These are phyloP conservation scores for Mellilla xanthometata DNA, from an alignment of 2,888 invertebrate species.

Conservation along the genomic window DNA sequence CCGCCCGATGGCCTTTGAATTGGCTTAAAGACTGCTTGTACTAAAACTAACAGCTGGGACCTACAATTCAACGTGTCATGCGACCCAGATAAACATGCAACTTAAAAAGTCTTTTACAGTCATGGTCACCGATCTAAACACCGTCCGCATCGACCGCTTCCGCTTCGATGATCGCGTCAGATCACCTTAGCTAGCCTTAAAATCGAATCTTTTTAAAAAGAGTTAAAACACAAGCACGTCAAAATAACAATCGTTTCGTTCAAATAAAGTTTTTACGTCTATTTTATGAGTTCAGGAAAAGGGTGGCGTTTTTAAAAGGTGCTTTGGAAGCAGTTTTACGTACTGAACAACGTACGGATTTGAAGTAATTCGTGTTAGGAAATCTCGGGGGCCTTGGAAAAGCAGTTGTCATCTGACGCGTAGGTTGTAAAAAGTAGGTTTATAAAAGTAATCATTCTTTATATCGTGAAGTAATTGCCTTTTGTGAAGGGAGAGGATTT, in stretches of 20 bases:
- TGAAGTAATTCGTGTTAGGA: constrained; percentile 18
- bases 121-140: no score
- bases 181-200: no score
- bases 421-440: constrained; percentile 17
- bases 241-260: constrained; percentile 2
- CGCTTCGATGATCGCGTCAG: no score
- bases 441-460: constrained; percentile 16
- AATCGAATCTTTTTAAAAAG: no score
- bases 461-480: constrained; percentile 9
- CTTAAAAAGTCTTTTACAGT: no score
- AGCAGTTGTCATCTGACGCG: constrained; percentile 21
- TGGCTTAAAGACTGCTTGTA: no score
- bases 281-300: constrained; percentile 18
- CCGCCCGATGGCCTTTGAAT: no score
- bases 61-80: no score
- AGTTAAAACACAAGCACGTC: no score
- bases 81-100: no score
- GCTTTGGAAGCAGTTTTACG: constrained; percentile 19
- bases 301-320: constrained; percentile 17
- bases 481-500: background rate
- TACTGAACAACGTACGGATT: constrained; percentile 14
- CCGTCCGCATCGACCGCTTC: no score
- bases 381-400: constrained; percentile 9
- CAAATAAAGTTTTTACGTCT: constrained; percentile 18
- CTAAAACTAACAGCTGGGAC: no score